Evolutionary conservation across 2,888 invertebrate genomes (phyloP), one percentile per base, ranked within the genome.

Genomic region (Drosophila kuntzei): DNA sequence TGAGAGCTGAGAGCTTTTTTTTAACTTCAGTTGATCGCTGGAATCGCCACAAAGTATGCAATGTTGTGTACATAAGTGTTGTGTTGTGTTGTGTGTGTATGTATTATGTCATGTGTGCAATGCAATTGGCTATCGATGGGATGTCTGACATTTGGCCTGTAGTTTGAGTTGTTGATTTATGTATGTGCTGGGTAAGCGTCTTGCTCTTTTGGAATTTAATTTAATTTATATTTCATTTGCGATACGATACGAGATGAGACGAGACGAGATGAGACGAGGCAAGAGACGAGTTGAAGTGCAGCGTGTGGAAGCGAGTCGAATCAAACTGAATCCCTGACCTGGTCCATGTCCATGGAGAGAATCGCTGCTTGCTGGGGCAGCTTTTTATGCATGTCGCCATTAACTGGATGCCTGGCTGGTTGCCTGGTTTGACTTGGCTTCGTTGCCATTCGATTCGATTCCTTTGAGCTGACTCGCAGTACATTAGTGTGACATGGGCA

Each of bases 211-310:
- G 71, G 70, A 86, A 80, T 76, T 86, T 83, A 85, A 85, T 88
- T 88, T 78, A 88, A 85, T 85, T 88, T 88, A 80, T 80, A 76
- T 84, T 84, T 86, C 78, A 86, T 84, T 80, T 72, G 69, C 70
- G 50, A 64, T 44, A 51, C 49, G 59, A 46, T 49, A 49, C 59
- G 49, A 49, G 18, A 54, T 49, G 64, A 27, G 27, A 27, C 7
- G n/a, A 55, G 9, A 16, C 25, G 27, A 4, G 43, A 25, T 16
- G 67, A 16, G 39, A 2, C 32, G 47, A 12, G 8, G n/a, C 6
- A 12, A 36, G 16, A 32, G 43, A 27, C 36, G 53, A 44, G 47
- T 11, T 6, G 9, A 12, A 18, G 20, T n/a, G 32, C 44, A 44
- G 14, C 8, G 32, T 9, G 8, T 36, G 67, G 36, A 41, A 29